Evolutionary conservation across 2,888 invertebrate species (phyloP), one percentile per base, ranked within the genome.

Genomic region (Rotaria magnacalcarata): DNA sequence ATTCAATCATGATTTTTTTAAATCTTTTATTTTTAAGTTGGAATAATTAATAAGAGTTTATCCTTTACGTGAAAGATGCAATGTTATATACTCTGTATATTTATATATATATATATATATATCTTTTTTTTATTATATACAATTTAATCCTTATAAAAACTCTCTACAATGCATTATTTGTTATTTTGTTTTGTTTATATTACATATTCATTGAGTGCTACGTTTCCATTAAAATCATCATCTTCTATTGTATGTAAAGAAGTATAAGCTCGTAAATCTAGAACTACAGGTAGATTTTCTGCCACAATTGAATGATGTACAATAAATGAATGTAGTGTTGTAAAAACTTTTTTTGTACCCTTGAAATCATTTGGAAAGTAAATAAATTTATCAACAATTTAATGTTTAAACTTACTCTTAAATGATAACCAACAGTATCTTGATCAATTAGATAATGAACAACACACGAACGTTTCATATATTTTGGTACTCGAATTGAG

Each of bases 401-500:
- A 34, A 60, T 5, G 6, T 0, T 7, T 60, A 14, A 16, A 27
- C 67, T 67, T 67, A 67, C 86, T 67, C 67, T 11, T 21, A 86
- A 27, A 34, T 27, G 24, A 52, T 80, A 60, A 11, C 85, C 54
- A 34, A 43, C 24, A 58, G 80, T 58, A 34, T 27, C 43, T 34
- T 52, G 52, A 41, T 50, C 60, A 27, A 86, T 50, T 14, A 86
- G 34, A 52, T 86, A 86, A 85, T 86, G 86, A 27, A 54, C 54
- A 27, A 86, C 58, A 85, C 41, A 74, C 34, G 56, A 56, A 19
- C n/a, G 16, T 50, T 75, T 85, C 16, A 86, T 24, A 84, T 85
- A 86, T 41, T 84, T 52, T 47, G 86, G 86, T 24, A 86, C 86
- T 56, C 85, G 85, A 21, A 86, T 75, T n/a, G 86, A 85, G 5